These are phyloP conservation scores for Gadus macrocephalus DNA, from an alignment of 2,113 vertebrate species.

Conservation along the genomic window DNA sequence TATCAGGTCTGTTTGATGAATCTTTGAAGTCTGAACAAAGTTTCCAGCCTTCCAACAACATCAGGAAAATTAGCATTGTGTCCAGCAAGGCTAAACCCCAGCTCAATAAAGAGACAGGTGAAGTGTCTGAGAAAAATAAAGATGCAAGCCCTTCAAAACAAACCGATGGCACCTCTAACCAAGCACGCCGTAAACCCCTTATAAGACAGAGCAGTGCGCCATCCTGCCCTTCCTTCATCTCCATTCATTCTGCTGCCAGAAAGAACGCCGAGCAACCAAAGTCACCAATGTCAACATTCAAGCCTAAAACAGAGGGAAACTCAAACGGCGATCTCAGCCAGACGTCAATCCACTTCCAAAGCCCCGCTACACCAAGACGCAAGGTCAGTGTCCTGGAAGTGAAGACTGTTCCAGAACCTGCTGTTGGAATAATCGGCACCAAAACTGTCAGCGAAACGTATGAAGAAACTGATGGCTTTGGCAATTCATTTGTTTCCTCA, in stretches of 20 bases:
- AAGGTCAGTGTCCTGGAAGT: slow-evolving; percentile 83
- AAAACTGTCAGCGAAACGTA: slow-evolving; percentile 84
- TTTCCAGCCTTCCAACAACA: slow-evolving; percentile 66
- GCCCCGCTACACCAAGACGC: slow-evolving; percentile 59
- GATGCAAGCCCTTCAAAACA: slow-evolving; percentile 27
- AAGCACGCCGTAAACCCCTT: slow-evolving; percentile 29
- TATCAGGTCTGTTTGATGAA: slow-evolving; percentile 85
- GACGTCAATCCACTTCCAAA: slow-evolving; percentile 46
- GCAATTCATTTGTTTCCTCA: slow-evolving; percentile 80
- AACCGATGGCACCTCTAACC: slow-evolving; percentile 1
- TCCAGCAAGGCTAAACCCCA: slow-evolving; percentile 71
- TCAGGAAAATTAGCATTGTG: slow-evolving; percentile 79
- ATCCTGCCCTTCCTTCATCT: slow-evolving; percentile 86
- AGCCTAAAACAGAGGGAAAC: slow-evolving; percentile 36
- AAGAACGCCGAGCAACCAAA: slow-evolving; percentile 62
- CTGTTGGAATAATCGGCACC: slow-evolving; percentile 70
- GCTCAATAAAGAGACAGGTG: slow-evolving; percentile 28
- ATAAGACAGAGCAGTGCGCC: slow-evolving; percentile 69
- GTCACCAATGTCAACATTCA: slow-evolving; percentile 46
- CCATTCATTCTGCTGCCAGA: slow-evolving; percentile 85
- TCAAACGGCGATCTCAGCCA: slow-evolving; percentile 27
- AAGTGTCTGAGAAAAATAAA: slow-evolving; percentile 52
- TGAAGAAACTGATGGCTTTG: slow-evolving; percentile 80
- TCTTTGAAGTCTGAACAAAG: slow-evolving; percentile 74
- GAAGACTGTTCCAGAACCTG: slow-evolving; percentile 71